Conservation (phyloP, 2,888 invertebrate genomes). For the Neria commutata region DNA sequence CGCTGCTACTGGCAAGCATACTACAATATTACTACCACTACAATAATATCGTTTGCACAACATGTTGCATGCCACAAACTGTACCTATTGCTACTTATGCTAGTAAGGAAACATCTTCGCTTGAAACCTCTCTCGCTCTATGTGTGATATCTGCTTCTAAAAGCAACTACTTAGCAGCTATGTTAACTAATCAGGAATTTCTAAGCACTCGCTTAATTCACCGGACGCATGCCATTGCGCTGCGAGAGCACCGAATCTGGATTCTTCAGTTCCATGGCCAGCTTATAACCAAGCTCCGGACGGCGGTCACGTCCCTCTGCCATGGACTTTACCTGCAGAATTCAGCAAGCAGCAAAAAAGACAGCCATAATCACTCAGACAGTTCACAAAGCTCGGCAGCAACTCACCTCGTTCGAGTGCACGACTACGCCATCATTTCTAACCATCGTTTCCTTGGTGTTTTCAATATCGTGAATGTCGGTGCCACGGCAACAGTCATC, state of each 20-base stretch:
- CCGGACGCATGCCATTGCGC: constrained; percentile 49
- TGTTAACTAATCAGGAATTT: too few species aligned
- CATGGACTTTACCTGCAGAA: constrained; percentile 78
- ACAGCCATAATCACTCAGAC: not conserved
- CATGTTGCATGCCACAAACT: too few species aligned
- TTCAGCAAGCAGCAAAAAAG: not conserved
- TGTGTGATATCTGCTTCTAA: too few species aligned
- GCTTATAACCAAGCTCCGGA: constrained; percentile 85
- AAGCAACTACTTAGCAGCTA: too few species aligned
- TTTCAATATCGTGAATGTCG: constrained; percentile 81
- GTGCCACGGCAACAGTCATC: constrained; percentile 93
- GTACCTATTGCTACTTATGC: too few species aligned
- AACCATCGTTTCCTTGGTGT: constrained; percentile 77
- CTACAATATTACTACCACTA: too few species aligned
- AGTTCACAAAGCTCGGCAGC: not conserved
- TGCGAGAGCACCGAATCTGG: constrained; percentile 63
- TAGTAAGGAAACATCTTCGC: too few species aligned
- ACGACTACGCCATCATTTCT: constrained; percentile 82
- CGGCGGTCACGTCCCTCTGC: constrained; percentile 85
- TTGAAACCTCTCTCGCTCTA: too few species aligned
- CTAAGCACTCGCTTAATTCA: constrained; percentile 40
- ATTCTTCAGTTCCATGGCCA: constrained; percentile 81
- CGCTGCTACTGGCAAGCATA: too few species aligned
- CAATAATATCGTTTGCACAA: too few species aligned
- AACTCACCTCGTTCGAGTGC: constrained; percentile 72